Percentiles rank a stretch among this genome's conserved stretches.
These are phyloP conservation scores for Datnioides undecimradiatus DNA, from an alignment of 2,113 vertebrate species.

Conservation along the genomic window DNA sequence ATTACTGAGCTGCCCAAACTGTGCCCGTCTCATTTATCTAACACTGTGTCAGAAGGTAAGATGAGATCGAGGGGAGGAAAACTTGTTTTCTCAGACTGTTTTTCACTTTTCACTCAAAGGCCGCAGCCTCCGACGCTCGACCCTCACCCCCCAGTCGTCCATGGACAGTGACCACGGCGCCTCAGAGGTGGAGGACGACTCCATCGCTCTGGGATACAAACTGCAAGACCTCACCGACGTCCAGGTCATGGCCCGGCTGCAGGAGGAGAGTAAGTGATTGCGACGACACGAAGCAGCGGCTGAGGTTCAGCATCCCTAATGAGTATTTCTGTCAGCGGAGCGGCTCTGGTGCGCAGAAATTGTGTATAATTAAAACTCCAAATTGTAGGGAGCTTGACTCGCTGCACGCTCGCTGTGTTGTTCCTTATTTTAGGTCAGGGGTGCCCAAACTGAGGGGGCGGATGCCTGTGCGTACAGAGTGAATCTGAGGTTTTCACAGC, in stretches of 20 bases:
- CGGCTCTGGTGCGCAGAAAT: neutral
- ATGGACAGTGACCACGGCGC: constrained; percentile 88
- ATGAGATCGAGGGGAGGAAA: neutral
- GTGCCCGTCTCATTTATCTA: neutral
- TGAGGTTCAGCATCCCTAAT: neutral
- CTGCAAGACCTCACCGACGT: constrained; percentile 96
- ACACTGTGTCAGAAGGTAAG: neutral
- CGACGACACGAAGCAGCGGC: neutral
- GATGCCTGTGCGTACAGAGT: neutral
- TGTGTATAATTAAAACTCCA: constrained; percentile 1
- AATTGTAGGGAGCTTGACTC: neutral
- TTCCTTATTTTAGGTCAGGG: neutral
- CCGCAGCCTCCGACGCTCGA: constrained; percentile 79
- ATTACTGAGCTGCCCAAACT: neutral
- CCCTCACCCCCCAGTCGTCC: constrained; percentile 89
- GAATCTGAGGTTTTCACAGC: neutral
- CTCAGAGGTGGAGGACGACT: constrained; percentile 89
- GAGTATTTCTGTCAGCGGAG: neutral
- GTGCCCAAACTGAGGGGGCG: neutral
- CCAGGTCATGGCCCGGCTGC: constrained; percentile 97
- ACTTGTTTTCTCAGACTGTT: no score
- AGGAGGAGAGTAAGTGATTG: constrained; percentile 93
- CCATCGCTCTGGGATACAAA: constrained; percentile 92
- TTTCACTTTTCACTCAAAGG: constrained; percentile 72
- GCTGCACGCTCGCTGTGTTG: neutral